These are phyloP conservation scores for Lordiphosa mommai DNA, from an alignment of 1,140 invertebrate species.

Conservation along the genomic window DNA sequence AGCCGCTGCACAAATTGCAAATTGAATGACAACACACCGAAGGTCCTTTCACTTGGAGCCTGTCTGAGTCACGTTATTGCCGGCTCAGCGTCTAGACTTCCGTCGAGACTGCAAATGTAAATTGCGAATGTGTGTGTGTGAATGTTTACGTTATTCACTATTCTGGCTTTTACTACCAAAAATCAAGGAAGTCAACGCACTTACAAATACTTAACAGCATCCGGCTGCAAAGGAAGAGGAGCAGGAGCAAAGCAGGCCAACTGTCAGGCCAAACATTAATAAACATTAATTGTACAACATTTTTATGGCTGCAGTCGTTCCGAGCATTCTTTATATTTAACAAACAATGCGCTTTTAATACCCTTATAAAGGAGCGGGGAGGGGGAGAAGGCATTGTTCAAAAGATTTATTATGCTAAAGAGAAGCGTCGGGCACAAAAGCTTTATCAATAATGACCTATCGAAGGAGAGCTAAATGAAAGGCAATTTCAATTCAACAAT, in stretches of 20 bases:
- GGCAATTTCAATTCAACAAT: too few species aligned
- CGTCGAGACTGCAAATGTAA: slow-evolving; percentile 60
- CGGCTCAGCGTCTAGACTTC: slow-evolving; percentile 65
- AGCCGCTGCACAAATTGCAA: slow-evolving; percentile 52
- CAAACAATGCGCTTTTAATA: slow-evolving; percentile 1
- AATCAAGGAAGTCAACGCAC: slow-evolving; percentile 34
- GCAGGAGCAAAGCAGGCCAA: not conserved
- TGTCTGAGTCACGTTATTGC: slow-evolving; percentile 25
- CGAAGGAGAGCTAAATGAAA: too few species aligned
- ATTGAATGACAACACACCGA: slow-evolving; percentile 52
- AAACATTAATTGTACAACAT: slow-evolving; percentile 67
- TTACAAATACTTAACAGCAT: slow-evolving; percentile 65
- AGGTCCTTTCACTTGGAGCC: not conserved
- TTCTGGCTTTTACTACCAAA: slow-evolving; percentile 11
- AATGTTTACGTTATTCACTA: slow-evolving; percentile 8
- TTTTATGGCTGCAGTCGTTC: slow-evolving; percentile 22
- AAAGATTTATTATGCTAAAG: too few species aligned
- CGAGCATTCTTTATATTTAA: not conserved
- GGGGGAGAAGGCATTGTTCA: too few species aligned
- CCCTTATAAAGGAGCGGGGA: too few species aligned
- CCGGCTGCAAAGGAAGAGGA: slow-evolving; percentile 22
- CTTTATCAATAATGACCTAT: too few species aligned
- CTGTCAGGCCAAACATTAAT: slow-evolving; percentile 52
- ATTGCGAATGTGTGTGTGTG: slow-evolving; percentile 37
- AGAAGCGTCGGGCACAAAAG: too few species aligned